Percentiles rank a stretch among this genome's conserved stretches.
Evolutionary conservation across 2,797 vertebrate species (phyloP).

Genomic region (Rhinophrynus dorsalis): DNA sequence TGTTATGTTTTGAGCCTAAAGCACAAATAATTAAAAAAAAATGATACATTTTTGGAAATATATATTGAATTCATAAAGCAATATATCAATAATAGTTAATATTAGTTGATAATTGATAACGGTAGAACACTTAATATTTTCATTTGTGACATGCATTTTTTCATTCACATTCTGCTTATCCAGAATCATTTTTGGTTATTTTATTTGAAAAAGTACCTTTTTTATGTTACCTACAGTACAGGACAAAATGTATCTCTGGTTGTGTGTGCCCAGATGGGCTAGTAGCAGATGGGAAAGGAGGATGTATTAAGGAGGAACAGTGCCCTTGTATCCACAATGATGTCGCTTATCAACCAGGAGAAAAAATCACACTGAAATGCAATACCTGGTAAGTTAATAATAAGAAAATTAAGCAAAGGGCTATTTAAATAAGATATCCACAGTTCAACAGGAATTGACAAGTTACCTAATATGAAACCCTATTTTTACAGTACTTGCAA

Average conservation of each 20-base stretch:
- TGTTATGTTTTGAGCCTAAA: conserved; percentile 43
- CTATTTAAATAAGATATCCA: too few species aligned
- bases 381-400: conserved; percentile 83
- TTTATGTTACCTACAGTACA: conserved; percentile 69
- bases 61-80: too few species aligned
- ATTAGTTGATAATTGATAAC: too few species aligned
- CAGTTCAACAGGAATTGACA: too few species aligned
- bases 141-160: too few species aligned
- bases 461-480: neutral
- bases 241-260: conserved; percentile 78
- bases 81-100: too few species aligned
- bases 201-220: too few species aligned
- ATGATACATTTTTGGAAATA: too few species aligned
- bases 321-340: conserved; percentile 90
- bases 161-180: too few species aligned
- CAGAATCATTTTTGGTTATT: too few species aligned
- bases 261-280: conserved; percentile 82
- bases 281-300: conserved; percentile 75
- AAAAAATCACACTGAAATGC: conserved; percentile 80
- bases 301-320: conserved; percentile 69
- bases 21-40: too few species aligned
- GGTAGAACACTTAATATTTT: too few species aligned
- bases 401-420: neutral
- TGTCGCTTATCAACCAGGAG: conserved; percentile 71
- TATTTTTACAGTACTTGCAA: conserved; percentile 73